Evolutionary conservation across 2,797 vertebrate genomes (phyloP), one percentile per base, ranked within the genome.

Genomic region (Sternotherus odoratus): DNA sequence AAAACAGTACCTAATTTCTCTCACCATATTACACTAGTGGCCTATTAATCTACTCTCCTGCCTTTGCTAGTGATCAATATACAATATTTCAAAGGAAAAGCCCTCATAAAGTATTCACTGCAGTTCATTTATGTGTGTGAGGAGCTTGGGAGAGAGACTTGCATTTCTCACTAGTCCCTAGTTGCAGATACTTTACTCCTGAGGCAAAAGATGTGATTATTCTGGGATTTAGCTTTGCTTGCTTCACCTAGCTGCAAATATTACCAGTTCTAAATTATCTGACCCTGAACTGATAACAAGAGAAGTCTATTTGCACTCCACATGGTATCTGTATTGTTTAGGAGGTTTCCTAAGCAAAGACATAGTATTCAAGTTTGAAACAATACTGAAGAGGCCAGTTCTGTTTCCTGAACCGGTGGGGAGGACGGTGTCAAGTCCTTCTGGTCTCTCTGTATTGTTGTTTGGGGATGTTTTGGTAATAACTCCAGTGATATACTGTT

Each of bases 11-110:
- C 50, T 60, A 54, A 21, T 12, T 78, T 63, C 82, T 86, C 83
- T 43, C 1, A 0, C 28, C 8, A 7, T 54, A n/a, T 75, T 46
- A 43, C 86, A 53, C 66, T 0, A 0, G 11, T 0, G 0, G 17
- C 39, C 63, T 78, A 28, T 54, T 75, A 75, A 75, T 16, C 12
- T 39, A 84, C 53, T 49, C 74, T 26, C 17, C 60, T 89, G 74
- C 49, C n/a, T 75, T 69, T 0, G 0, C 2, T 81, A 87, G 82
- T 66, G 54, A 75, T 36, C 5, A 50, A 1, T 5, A 8, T 12
- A 4, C 9, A 9, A 1, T 30, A 13, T 7, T 46, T 54, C 1
- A 2, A 26, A 79, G 46, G 5, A 43, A 26, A 72, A 72, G 24
- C 36, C 23, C 3, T 24, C 69, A 72, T 46, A n/a, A 66, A 66